Evolutionary conservation across 2,113 vertebrate genomes (phyloP), one percentile per base, ranked within the genome.

Genomic region (Aptenodytes patagonicus): DNA sequence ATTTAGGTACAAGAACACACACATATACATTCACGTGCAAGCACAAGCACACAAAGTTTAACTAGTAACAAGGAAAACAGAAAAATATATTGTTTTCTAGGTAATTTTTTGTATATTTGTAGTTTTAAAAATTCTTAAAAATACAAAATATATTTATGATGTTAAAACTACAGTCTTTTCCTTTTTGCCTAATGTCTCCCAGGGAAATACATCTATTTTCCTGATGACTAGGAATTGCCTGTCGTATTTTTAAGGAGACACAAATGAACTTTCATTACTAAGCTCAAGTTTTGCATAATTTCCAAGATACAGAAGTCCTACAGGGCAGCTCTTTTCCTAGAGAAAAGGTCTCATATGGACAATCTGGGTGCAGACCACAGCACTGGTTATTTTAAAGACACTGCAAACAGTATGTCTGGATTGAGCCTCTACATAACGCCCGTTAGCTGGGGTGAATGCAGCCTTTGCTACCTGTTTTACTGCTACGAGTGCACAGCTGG

Each of bases 351-450:
- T 83, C 16, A 11, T 21, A 40, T 4, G 11, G 46, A 5, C 11
- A 54, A 49, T 14, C 34, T 42, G 7, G 12, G 32, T 36, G 26
- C n/a, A 66, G 44, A 26, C 32, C 13, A 20, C 7, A 66, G 1
- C 32, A 65, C 11, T 7, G 34, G 15, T 13, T 70, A 29, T 78
- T 80, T 78, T 68, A 42, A 84, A 66, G 7, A 17, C 20, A 5
- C 19, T 47, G 32, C 6, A 84, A 46, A 49, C 6, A 28, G 4
- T 9, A 8, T 13, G 4, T 36, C 31, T 75, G 36, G 19, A 29
- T 7, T 7, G 14, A 82, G 1, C 8, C 12, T 34, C 15, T 57
- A 2, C 8, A 0, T 26, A 44, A 25, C 0, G 3, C 3, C 13
- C 0, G 0, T 34, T 34, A 21, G 38, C 12, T 46, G 36, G 51